Evolutionary conservation across 1,140 invertebrate genomes (phyloP).

Genomic region (Hyles vespertilio): DNA sequence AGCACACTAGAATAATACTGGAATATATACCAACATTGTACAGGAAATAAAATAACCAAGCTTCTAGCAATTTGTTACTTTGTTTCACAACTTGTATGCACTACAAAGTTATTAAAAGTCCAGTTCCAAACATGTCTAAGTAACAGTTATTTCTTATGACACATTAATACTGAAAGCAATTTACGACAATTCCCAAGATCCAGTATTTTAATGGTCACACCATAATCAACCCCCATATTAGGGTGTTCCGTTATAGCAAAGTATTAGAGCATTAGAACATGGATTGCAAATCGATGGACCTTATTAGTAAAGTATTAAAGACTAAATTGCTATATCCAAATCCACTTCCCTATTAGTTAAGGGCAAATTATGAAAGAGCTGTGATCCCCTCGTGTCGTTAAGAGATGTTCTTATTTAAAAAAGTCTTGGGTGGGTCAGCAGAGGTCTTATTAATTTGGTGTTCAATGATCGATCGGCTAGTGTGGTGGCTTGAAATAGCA

Average conservation of each 20-base stretch:
- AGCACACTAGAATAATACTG: no score
- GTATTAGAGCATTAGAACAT: no score
- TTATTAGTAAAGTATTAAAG: no score
- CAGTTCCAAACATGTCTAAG: no score
- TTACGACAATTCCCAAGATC: neutral
- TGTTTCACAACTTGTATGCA: no score
- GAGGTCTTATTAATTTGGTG: slow-evolving; percentile 1
- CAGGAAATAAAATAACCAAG: no score
- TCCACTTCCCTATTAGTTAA: neutral
- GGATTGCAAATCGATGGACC: no score
- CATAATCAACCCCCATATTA: slow-evolving; percentile 34
- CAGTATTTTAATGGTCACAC: slow-evolving; percentile 20
- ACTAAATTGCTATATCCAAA: neutral
- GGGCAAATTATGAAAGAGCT: slow-evolving; percentile 1
- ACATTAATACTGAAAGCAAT: neutral
- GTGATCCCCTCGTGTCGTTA: neutral
- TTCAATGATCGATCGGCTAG: neutral
- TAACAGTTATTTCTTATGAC: neutral
- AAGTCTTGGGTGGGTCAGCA: neutral
- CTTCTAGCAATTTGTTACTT: no score
- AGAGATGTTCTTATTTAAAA: slow-evolving; percentile 1
- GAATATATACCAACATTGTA: no score
- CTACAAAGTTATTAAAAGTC: no score
- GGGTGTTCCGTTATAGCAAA: slow-evolving; percentile 28
- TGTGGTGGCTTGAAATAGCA: neutral